phyloP scores from a whole-genome alignment of 2,113 vertebrate genomes.

The Myrmecobius fasciatus region DNA sequence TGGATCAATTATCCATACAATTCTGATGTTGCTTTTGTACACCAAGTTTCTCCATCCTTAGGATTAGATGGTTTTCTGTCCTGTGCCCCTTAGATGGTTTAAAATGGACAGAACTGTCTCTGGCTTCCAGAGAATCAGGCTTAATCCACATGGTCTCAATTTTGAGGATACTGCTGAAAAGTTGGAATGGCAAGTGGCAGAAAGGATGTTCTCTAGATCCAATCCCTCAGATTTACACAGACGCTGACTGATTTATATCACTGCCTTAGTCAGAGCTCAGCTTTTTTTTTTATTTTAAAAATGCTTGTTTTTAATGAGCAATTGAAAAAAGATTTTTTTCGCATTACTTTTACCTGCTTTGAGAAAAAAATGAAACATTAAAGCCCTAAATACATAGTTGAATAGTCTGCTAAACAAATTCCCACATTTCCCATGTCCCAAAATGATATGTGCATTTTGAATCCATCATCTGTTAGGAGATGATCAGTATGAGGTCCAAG shows the following conservation, averaged over 20 bases:
- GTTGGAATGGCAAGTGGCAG: neutral
- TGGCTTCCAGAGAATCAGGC: neutral
- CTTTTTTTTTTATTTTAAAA: neutral
- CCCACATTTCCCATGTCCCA: neutral
- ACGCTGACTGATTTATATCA: neutral
- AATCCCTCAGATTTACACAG: neutral
- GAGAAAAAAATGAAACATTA: neutral
- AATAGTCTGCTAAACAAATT: neutral
- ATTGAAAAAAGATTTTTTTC: neutral
- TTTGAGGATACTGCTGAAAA: neutral
- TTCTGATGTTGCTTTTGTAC: neutral
- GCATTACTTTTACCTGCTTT: neutral
- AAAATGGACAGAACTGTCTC: neutral
- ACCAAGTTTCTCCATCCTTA: neutral
- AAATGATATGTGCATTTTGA: neutral
- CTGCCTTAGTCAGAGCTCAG: neutral
- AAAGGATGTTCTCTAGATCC: neutral
- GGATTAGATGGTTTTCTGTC: neutral
- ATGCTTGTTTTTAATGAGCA: neutral
- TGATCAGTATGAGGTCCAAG: neutral
- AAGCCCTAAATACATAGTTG: neutral
- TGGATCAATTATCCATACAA: neutral
- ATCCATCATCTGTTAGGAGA: neutral
- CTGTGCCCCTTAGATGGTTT: neutral
- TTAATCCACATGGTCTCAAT: neutral